phyloP scores from a whole-genome alignment of 1,140 invertebrate genomes.

The Musca domestica region DNA sequence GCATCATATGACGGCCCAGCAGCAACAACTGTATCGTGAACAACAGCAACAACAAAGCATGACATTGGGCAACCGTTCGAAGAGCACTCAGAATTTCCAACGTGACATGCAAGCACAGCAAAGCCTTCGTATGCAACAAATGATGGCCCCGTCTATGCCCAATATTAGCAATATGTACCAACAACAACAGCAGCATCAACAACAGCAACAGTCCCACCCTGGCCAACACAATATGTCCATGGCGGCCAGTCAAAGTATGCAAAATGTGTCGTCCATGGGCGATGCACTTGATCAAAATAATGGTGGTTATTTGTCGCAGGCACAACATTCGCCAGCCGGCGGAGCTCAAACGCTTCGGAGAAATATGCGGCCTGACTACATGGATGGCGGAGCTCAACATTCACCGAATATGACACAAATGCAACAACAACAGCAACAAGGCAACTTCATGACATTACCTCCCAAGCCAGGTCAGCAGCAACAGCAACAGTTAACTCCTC shows the following conservation, averaged over 20 bases:
- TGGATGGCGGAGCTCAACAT: constrained; percentile 33
- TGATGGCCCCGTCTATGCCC: constrained; percentile 54
- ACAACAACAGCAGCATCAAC: constrained; percentile 45
- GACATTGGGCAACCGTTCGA: constrained; percentile 45
- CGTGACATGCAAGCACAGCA: constrained; percentile 37
- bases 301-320: constrained; percentile 23
- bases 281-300: background rate
- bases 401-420: constrained; percentile 35
- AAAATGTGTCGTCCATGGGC: constrained; percentile 43
- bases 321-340: constrained; percentile 35
- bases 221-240: constrained; percentile 30
- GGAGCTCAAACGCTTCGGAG: constrained; percentile 29
- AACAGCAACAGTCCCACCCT: constrained; percentile 35
- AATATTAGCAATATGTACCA: constrained; percentile 52
- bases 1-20: constrained; percentile 33
- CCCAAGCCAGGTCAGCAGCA: constrained; percentile 47
- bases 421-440: constrained; percentile 39
- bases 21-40: constrained; percentile 42
- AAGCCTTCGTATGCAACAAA: constrained; percentile 49
- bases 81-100: constrained; percentile 45
- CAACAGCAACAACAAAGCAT: constrained; percentile 36
- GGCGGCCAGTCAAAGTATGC: constrained; percentile 53
- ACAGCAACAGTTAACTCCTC: constrained; percentile 38
- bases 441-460: constrained; percentile 46
- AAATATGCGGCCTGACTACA: constrained; percentile 39